Evolutionary conservation across 1,140 invertebrate genomes (phyloP), one percentile per base, ranked within the genome.

Genomic region (Orius insidiosus): DNA sequence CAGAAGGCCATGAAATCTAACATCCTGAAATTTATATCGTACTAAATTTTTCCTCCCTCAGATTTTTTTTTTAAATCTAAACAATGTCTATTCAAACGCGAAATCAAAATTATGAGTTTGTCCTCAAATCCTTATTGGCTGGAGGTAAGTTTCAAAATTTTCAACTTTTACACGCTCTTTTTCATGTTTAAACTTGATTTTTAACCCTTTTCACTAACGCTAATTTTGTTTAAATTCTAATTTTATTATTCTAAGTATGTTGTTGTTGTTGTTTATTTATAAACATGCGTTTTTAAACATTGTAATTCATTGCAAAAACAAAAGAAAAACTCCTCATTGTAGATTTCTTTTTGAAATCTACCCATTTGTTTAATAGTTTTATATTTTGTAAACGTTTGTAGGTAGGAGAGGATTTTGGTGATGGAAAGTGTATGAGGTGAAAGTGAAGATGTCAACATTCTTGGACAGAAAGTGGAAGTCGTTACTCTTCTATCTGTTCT

Each of bases 31-130:
- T 39, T 40, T 47, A 30, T 9, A 9, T n/a, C n/a, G n/a, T n/a
- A n/a, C n/a, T 41, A 18, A 31, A 36, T 38, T 19, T 42, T n/a
- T n/a, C n/a, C n/a, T n/a, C 9, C 19, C 14, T 15, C 10, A 41
- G 2, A 5, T 41, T 14, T 15, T 15, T 14, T 15, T 41, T 24
- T 24, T 24, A 7, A 24, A 4, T 3, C 24, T 4, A 24, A 4
- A 24, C 3, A 24, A 48, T 48, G 47, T 18, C 39, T 1, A 13
- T 38, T 49, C 15, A 38, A 45, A 33, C 74, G 13, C 24, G 32
- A 16, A 32, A 48, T 10, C 43, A 41, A 32, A 45, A 46, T 36
- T 30, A 35, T 10, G 48, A 52, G 10, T 54, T 54, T 36, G 37
- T 54, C 13, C 7, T 45, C 9, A 54, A 54, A 45, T 52, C 51